Evolutionary conservation across 2,113 vertebrate species (phyloP), one percentile per base, ranked within the genome.

Genomic region (Pluvianellus socialis): DNA sequence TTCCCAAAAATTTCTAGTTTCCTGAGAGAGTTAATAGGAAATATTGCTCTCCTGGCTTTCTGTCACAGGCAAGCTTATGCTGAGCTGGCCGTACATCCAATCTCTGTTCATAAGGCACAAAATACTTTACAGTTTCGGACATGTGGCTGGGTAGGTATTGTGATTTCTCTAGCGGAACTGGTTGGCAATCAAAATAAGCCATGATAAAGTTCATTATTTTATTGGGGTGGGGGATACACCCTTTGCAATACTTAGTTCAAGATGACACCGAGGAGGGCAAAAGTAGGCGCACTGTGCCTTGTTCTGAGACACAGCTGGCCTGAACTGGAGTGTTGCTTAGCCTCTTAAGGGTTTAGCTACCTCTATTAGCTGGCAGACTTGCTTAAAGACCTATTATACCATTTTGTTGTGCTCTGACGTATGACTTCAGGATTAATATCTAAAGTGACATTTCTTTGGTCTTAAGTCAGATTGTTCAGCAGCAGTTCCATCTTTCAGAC

Each of bases 151-250:
- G 12, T 67, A 10, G 12, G 23, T 84, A 14, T 14, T 87, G 38
- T 70, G 50, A 87, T 63, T 79, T 55, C 20, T 58, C 4, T 71
- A 3, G 20, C 11, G 28, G 9, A 88, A n/a, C 47, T 65, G 52
- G 10, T 24, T 79, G 23, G 21, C 55, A 58, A 84, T 9, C 18
- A 89, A 77, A 86, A 81, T 33, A 26, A 58, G 9, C 4, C 33
- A 47, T 12, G 42, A 61, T 62, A 58, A 52, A 79, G 1, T 30
- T 68, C 6, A 27, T 68, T 5, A 33, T 90, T 75, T 83, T 76
- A 52, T 1, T 42, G 12, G 18, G 11, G 19, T 2, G 7, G 8
- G 4, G 12, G 6, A 5, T 30, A 58, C 3, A 45, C 5, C 13
- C 49, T 73, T 63, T 70, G 11, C 30, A 32, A 13, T 62, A 14